phyloP scores from a whole-genome alignment of 2,113 vertebrate species.

The Hyperopisus bebe region DNA sequence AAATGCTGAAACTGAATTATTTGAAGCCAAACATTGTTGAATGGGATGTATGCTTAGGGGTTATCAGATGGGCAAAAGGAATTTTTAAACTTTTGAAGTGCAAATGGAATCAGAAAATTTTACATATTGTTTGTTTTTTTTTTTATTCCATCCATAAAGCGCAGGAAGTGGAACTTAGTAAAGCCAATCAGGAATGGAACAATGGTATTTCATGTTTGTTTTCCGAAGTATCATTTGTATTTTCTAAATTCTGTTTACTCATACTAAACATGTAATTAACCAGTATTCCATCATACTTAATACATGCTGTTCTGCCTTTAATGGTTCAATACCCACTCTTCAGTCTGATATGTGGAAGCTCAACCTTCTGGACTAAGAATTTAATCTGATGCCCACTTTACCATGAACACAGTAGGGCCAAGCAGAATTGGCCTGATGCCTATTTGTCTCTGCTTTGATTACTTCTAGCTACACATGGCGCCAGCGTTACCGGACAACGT shows the following conservation, averaged over 20 bases:
- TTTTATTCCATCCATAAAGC: not conserved
- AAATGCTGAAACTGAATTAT: not conserved
- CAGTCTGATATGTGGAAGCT: not conserved
- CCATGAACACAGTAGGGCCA: conserved; percentile 4
- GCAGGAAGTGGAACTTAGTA: not conserved
- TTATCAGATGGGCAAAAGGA: not conserved
- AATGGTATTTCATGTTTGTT: not conserved
- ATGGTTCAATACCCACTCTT: not conserved
- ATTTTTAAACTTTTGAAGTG: not conserved
- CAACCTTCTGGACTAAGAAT: not conserved
- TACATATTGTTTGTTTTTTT: not conserved
- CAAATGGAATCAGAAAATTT: not conserved
- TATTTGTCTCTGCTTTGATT: not conserved
- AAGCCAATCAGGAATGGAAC: not conserved
- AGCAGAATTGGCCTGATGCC: conserved; percentile 33
- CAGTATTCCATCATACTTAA: not conserved
- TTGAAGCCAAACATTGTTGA: not conserved
- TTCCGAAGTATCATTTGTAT: not conserved
- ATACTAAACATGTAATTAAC: not conserved
- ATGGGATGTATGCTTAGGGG: not conserved
- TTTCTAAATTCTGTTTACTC: not conserved
- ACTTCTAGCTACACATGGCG: not conserved
- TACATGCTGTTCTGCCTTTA: not conserved
- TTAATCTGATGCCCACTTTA: conserved; percentile 10
- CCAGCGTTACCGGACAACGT: conserved; percentile 31